phyloP scores from a whole-genome alignment of 1,140 invertebrate species.

The Drosophila nebulosa region DNA sequence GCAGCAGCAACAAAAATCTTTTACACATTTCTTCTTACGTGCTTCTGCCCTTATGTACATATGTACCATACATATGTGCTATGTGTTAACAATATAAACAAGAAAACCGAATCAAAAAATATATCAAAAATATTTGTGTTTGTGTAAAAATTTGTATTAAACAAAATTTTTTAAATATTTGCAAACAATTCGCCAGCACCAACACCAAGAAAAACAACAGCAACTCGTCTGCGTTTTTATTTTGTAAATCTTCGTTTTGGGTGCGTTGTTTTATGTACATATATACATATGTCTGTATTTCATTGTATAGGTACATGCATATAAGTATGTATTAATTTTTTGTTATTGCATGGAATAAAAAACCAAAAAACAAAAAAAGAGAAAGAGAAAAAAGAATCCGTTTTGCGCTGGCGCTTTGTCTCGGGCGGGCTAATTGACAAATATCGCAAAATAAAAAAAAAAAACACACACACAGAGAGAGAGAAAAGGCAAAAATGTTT shows the following conservation, averaged over 20 bases:
- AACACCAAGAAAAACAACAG: no score
- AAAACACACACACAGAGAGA: neutral
- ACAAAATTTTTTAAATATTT: neutral
- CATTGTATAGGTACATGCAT: neutral
- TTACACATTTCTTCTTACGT: conserved; percentile 43
- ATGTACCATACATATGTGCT: neutral
- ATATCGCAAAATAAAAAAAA: conserved; percentile 26
- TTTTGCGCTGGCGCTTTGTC: conserved; percentile 69
- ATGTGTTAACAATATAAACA: neutral
- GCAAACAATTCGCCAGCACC: neutral
- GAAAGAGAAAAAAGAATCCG: conserved; percentile 56
- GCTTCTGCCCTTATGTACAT: conserved; percentile 14
- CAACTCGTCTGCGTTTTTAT: conserved; percentile 33
- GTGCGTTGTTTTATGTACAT: conserved; percentile 43
- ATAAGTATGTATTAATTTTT: conserved; percentile 48
- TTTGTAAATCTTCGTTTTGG: conserved; percentile 15
- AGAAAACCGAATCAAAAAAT: neutral
- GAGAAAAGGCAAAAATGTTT: neutral
- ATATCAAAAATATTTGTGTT: neutral
- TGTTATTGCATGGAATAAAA: conserved; percentile 21
- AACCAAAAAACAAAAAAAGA: conserved; percentile 36
- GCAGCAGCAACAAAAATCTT: conserved; percentile 31
- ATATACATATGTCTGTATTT: neutral
- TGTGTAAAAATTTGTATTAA: conserved; percentile 1
- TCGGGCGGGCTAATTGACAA: conserved; percentile 73